These are phyloP conservation scores for Channa striata DNA, from an alignment of 2,797 vertebrate species.

Conservation along the genomic window DNA sequence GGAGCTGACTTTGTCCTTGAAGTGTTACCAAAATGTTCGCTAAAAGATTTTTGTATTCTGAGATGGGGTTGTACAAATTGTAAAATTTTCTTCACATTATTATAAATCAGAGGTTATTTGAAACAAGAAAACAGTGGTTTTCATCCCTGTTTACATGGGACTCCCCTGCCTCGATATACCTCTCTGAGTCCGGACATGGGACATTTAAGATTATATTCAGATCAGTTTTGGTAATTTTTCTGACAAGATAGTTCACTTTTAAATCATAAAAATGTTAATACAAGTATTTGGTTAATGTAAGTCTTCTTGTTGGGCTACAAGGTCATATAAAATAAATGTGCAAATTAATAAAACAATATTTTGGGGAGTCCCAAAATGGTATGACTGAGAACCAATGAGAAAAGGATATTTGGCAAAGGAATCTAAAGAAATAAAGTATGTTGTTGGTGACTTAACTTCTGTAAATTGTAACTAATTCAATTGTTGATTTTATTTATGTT, in stretches of 20 bases:
- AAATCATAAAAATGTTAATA: constrained; percentile 22
- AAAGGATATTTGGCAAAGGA: constrained; percentile 67
- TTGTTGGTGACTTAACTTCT: constrained; percentile 84
- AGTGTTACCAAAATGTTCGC: constrained; percentile 89
- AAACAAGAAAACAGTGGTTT: constrained; percentile 77
- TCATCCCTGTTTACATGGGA: constrained; percentile 74
- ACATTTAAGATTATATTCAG: constrained; percentile 34
- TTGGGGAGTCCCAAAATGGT: constrained; percentile 70
- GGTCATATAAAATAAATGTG: constrained; percentile 35
- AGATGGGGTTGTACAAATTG: constrained; percentile 85
- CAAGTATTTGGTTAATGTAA: constrained; percentile 13
- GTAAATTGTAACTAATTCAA: constrained; percentile 87
- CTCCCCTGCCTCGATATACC: constrained; percentile 65
- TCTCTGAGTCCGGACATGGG: constrained; percentile 51
- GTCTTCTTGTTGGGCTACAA: constrained; percentile 19
- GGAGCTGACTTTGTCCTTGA: constrained; percentile 80
- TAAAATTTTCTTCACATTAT: constrained; percentile 81
- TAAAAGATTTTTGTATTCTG: constrained; percentile 88
- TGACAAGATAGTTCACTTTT: constrained; percentile 38
- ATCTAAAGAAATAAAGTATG: constrained; percentile 70
- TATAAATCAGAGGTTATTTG: constrained; percentile 79
- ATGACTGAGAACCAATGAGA: constrained; percentile 73
- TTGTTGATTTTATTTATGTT: constrained; percentile 89
- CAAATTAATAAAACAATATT: constrained; percentile 45
- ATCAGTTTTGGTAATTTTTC: constrained; percentile 18